Conservation (phyloP, 2,113 vertebrate genomes). For the Sander lucioperca region DNA sequence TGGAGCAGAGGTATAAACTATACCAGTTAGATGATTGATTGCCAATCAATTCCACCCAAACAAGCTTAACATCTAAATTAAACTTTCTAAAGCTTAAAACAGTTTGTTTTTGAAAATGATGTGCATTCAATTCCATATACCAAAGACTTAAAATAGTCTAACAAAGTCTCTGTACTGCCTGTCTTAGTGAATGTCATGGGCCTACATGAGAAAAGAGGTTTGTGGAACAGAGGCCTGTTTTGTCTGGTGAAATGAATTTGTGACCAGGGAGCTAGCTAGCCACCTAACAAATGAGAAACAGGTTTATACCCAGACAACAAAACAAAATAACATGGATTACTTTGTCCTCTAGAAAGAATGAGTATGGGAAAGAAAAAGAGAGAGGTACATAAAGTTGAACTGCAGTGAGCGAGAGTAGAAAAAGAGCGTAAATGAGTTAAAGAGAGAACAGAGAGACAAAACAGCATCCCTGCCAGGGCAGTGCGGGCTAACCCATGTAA, state of each 20-base stretch:
- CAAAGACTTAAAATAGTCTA: constrained; percentile 45
- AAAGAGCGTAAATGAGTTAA: constrained; percentile 40
- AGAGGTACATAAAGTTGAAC: constrained; percentile 33
- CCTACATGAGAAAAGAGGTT: constrained; percentile 34
- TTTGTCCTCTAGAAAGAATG: constrained; percentile 48
- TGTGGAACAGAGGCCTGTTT: constrained; percentile 69
- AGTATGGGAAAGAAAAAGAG: constrained; percentile 27
- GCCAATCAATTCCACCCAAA: neutral
- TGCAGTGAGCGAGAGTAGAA: constrained; percentile 26
- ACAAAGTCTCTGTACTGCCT: constrained; percentile 40
- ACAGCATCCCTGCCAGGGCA: constrained; percentile 64
- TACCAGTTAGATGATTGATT: constrained; percentile 49
- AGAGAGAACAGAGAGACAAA: constrained; percentile 62
- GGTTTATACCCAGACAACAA: constrained; percentile 73
- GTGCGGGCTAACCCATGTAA: constrained; percentile 67
- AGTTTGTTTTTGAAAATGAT: constrained; percentile 20
- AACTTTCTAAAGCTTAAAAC: neutral
- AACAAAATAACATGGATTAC: constrained; percentile 62
- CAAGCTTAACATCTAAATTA: neutral
- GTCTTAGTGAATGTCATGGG: constrained; percentile 54
- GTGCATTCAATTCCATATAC: constrained; percentile 42
- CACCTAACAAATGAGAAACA: constrained; percentile 79
- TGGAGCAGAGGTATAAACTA: constrained; percentile 47
- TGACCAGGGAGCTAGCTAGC: constrained; percentile 66
- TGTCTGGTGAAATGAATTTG: constrained; percentile 69